A percentile compares a stretch with the other conserved stretches of the same genome.
These are phyloP conservation scores for Tragelaphus oryx DNA, from an alignment of 2,797 vertebrate species.

Conservation along the genomic window DNA sequence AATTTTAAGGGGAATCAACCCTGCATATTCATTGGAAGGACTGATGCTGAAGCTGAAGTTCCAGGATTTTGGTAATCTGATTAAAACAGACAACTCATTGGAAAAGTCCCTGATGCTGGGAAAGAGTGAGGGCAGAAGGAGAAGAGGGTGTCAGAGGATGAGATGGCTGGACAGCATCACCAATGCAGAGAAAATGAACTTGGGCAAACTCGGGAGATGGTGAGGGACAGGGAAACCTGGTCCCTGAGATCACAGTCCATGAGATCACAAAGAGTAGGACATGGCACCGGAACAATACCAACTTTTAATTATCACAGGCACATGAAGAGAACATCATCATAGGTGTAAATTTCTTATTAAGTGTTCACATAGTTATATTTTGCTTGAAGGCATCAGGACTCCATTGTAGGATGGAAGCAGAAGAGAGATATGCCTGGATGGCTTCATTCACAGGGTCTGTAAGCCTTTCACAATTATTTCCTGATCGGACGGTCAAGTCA, in stretches of 20 bases:
- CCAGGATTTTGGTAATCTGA: neutral
- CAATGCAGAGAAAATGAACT: neutral
- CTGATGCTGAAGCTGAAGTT: neutral
- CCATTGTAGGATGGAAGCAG: neutral
- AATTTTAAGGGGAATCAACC: neutral
- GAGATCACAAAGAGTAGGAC: neutral
- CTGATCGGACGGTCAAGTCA: neutral
- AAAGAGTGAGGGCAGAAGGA: neutral
- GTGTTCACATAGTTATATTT: neutral
- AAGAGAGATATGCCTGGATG: neutral
- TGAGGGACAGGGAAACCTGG: neutral
- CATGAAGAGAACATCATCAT: neutral
- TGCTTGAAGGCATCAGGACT: neutral
- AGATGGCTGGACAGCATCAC: neutral
- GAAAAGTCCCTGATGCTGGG: neutral
- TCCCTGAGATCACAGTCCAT: neutral
- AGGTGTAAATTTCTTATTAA: neutral
- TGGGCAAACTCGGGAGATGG: neutral
- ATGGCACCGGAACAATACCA: neutral
- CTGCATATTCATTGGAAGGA: neutral
- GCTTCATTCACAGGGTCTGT: neutral
- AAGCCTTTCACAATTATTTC: neutral
- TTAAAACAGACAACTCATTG: neutral
- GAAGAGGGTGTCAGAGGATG: neutral
- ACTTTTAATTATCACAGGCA: neutral